phyloP scores from a whole-genome alignment of 1,140 invertebrate genomes.

The Bombus consobrinus region DNA sequence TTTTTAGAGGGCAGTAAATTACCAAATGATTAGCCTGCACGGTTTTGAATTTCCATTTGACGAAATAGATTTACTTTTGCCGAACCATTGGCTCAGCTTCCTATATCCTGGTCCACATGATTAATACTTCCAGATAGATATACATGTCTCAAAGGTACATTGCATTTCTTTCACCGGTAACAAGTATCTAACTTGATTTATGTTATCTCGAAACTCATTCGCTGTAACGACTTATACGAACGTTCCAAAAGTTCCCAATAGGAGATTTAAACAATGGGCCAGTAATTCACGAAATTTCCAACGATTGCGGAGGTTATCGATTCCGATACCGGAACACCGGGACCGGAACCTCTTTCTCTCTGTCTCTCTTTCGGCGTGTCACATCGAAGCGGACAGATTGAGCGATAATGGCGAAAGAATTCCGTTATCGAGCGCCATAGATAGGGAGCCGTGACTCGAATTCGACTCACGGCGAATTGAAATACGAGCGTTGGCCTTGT shows the following conservation, averaged over 20 bases:
- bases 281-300: conserved; percentile 15
- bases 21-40: background rate
- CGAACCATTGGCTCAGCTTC: too few species aligned
- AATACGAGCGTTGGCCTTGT: conserved; percentile 75
- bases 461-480: conserved; percentile 73
- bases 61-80: background rate
- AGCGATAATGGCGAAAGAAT: conserved; percentile 61
- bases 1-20: too few species aligned
- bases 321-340: conserved; percentile 37
- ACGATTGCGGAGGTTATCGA: conserved; percentile 9
- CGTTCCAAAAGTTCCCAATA: background rate
- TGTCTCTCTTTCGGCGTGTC: background rate
- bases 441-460: conserved; percentile 66
- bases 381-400: conserved; percentile 26
- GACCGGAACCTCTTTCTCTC: conserved; percentile 17
- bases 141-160: background rate
- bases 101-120: too few species aligned
- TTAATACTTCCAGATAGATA: background rate
- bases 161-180: background rate
- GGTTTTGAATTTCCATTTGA: background rate
- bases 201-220: background rate
- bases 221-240: background rate
- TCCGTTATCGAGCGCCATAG: conserved; percentile 69
- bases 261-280: background rate
- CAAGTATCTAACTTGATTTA: background rate